phyloP scores from a whole-genome alignment of 2,113 vertebrate genomes.

The Dryoscopus gambensis region DNA sequence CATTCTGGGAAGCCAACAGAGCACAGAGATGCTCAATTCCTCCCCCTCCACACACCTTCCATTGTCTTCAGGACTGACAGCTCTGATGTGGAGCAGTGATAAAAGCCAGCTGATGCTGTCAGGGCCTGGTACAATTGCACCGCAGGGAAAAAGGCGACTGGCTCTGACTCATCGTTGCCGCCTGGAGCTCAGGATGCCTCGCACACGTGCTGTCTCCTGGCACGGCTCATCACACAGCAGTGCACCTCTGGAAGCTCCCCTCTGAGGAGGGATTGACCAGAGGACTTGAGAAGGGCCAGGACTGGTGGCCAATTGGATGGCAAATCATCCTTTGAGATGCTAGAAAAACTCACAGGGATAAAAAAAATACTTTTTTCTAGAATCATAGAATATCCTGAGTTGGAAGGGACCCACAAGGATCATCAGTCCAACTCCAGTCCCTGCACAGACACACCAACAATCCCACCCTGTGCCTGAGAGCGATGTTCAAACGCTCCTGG shows the following conservation, averaged over 20 bases:
- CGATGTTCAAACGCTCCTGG: accelerated
- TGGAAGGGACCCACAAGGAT: background rate
- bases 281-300: background rate
- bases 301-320: background rate
- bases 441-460: background rate
- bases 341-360: background rate
- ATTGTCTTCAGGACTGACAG: conserved; percentile 59
- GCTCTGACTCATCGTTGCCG: conserved; percentile 41
- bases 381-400: background rate
- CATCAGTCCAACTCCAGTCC: background rate
- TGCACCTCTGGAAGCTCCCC: background rate
- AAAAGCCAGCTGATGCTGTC: conserved; percentile 64
- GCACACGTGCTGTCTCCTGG: background rate
- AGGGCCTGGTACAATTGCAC: conserved; percentile 48
- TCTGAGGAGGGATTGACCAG: background rate
- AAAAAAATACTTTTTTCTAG: background rate
- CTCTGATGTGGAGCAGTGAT: conserved; percentile 50
- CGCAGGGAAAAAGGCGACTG: conserved; percentile 50
- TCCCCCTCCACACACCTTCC: conserved; percentile 61
- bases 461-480: background rate
- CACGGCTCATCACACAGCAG: background rate
- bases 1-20: conserved; percentile 1
- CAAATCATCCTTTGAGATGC: background rate
- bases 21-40: conserved; percentile 38
- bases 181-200: background rate